phyloP scores from a whole-genome alignment of 2,888 invertebrate species.

The Platycnemis pennipes region DNA sequence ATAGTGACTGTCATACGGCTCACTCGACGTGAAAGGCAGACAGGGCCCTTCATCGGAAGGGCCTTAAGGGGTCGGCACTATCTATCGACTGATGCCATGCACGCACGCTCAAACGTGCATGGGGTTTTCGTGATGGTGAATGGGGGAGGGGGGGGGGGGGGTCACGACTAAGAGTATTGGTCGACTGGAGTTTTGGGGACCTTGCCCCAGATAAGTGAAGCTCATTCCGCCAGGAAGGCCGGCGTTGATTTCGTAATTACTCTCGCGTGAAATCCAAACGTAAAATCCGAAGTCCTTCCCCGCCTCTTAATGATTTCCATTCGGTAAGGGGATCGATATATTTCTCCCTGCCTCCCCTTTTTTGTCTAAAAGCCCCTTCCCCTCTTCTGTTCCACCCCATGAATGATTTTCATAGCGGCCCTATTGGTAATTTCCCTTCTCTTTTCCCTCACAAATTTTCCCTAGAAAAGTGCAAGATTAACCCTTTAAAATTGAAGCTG shows the following conservation, averaged over 20 bases:
- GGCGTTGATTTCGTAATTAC: constrained; percentile 10
- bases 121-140: not conserved
- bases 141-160: no score
- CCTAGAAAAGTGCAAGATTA: no score
- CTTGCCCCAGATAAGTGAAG: not conserved
- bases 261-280: constrained; percentile 10
- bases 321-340: not conserved
- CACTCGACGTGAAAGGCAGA: not conserved
- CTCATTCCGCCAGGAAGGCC: not conserved
- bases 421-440: no score
- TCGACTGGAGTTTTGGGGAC: not conserved
- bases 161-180: no score
- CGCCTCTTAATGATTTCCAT: not conserved
- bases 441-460: no score
- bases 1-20: not conserved
- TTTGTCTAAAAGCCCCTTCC: no score
- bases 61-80: not conserved
- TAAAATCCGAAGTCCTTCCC: not conserved
- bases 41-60: not conserved
- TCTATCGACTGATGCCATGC: not conserved
- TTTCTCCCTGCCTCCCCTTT: not conserved
- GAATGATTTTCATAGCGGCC: no score
- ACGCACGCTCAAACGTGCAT: not conserved
- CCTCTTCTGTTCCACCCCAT: no score
- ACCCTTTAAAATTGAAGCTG: no score